Base-by-base conservation (phyloP, 1,140 invertebrate species). In the Drosophila varians region DNA sequence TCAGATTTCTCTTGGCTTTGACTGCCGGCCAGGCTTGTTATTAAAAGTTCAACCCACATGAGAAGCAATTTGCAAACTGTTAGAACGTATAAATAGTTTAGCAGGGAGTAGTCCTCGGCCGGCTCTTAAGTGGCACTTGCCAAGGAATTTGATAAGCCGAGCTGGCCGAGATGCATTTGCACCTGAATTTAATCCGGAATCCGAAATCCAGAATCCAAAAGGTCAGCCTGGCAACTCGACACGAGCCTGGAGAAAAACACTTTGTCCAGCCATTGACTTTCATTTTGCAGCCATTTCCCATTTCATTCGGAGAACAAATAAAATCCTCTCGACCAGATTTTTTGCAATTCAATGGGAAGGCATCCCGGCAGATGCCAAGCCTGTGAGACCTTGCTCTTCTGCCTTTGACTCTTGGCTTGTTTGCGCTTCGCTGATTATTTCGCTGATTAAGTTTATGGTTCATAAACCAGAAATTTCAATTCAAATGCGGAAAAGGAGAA, bases 1-100 rank as follows among this genome's bases (percentile, higher is more conserved):
- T 40, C 28, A 86, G 73, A 87, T 87, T 77, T 72, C 54, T 61
- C 54, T 53, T 75, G 53, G 55, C 74, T 68, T 65, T 74, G 71
- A 68, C 55, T 71, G 66, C 57, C 65, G 36, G 34, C 31, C 43
- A 61, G 69, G 55, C 77, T 71, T 82, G 77, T 86, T 86, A 82
- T 87, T 86, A 87, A 74, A 86, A 82, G 82, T 74, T 73, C 70
- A 82, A 65, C 74, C 74, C 62, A 66, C 56, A 82, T 66, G 77
- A 77, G 62, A 83, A 56, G 79, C 79, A 84, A 84, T 84, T 84
- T 78, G 74, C 58, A 77, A 82, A 46, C 74, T 69, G 73, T 82
- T 82, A 69, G 54, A 71, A 79, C 52, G 54, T 70, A 79, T 79
- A 74, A 74, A 74, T 74, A 58, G 48, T 68, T 53, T 45, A 66